phyloP scores from a whole-genome alignment of 2,797 vertebrate genomes.

The Pangasius krempfi region DNA sequence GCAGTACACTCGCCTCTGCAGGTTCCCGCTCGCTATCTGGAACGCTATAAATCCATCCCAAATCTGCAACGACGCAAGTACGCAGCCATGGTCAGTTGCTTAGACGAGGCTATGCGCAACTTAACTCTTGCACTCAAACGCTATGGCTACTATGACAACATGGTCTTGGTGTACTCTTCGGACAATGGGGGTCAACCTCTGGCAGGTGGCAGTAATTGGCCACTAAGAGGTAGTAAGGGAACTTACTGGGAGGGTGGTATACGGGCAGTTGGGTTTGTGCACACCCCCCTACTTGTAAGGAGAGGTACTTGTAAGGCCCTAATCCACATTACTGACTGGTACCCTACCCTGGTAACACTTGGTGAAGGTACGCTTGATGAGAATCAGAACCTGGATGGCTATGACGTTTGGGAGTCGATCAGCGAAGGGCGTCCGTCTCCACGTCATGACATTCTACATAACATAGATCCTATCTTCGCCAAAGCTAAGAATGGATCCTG shows the following conservation, averaged over 20 bases:
- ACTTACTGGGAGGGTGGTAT: slow-evolving; percentile 97
- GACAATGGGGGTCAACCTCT: slow-evolving; percentile 94
- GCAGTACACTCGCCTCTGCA: slow-evolving; percentile 95
- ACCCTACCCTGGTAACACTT: slow-evolving; percentile 90
- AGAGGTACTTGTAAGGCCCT: slow-evolving; percentile 89
- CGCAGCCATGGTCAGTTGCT: slow-evolving; percentile 93
- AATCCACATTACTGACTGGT: slow-evolving; percentile 98
- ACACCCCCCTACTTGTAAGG: slow-evolving; percentile 88
- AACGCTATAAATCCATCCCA: slow-evolving; percentile 88
- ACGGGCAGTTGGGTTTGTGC: slow-evolving; percentile 91
- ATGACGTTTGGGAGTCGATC: slow-evolving; percentile 94
- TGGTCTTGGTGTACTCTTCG: slow-evolving; percentile 92
- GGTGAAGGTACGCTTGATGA: slow-evolving; percentile 90
- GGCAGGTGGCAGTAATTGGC: slow-evolving; percentile 95
- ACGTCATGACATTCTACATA: slow-evolving; percentile 92
- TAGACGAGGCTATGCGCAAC: slow-evolving; percentile 92
- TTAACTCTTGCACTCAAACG: slow-evolving; percentile 86
- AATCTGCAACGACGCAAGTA: slow-evolving; percentile 89
- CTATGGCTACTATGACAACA: slow-evolving; percentile 91
- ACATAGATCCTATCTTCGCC: slow-evolving; percentile 93
- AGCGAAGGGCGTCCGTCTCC: slow-evolving; percentile 92
- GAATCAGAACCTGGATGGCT: slow-evolving; percentile 88
- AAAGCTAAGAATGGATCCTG: slow-evolving; percentile 92
- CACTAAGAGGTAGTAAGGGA: slow-evolving; percentile 92
- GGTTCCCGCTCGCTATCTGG: slow-evolving; percentile 87